Percentiles rank a stretch among this genome's conserved stretches.
These are phyloP conservation scores for Brachionus asplanchnoidis DNA, from an alignment of 1,140 invertebrate species.

Conservation along the genomic window DNA sequence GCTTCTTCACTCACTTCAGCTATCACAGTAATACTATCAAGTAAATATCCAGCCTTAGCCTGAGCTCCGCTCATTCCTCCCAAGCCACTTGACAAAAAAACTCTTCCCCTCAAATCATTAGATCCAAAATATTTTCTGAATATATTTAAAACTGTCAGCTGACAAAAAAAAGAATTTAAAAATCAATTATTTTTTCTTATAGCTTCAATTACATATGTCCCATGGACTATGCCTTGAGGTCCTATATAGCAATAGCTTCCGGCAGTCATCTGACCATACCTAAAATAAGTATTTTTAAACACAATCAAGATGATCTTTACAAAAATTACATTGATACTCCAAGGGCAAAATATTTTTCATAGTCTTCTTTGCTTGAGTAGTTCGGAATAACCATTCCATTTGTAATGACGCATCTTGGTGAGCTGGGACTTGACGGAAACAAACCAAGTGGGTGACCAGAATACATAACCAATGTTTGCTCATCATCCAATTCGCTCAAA, in stretches of 20 bases:
- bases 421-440: constrained; percentile 60
- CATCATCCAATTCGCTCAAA: constrained; percentile 62
- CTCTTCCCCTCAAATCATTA: constrained; percentile 61
- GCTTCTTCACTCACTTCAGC: constrained; percentile 65
- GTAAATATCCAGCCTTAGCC: constrained; percentile 66
- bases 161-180: not conserved
- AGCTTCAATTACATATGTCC: constrained; percentile 61
- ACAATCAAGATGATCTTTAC: not conserved
- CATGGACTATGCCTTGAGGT: constrained; percentile 69
- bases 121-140: constrained; percentile 62
- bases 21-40: constrained; percentile 66
- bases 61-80: constrained; percentile 67
- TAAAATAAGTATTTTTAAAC: constrained; percentile 28
- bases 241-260: constrained; percentile 70
- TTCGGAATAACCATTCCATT: constrained; percentile 70
- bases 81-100: constrained; percentile 44
- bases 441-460: constrained; percentile 67
- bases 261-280: constrained; percentile 63
- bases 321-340: constrained; percentile 63
- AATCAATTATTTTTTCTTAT: not conserved
- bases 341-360: constrained; percentile 64
- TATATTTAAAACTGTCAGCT: constrained; percentile 66
- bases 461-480: constrained; percentile 65
- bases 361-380: constrained; percentile 61
- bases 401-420: constrained; percentile 66